A percentile compares a stretch with the other conserved stretches of the same genome.
Conservation (phyloP, 2,888 invertebrate species). For the Ecliptopera silaceata region DNA sequence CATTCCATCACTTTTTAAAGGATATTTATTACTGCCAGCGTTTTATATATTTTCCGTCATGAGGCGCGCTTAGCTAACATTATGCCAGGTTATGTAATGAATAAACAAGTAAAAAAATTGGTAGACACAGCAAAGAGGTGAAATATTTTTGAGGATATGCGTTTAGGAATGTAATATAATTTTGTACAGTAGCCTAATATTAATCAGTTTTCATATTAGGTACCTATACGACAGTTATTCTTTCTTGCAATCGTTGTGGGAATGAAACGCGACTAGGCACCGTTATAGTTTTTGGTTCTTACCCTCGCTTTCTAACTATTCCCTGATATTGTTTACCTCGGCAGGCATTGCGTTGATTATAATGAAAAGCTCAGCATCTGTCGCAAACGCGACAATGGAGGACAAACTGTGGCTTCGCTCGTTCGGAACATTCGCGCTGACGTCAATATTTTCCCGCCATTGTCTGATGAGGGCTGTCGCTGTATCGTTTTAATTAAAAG, state of each 20-base stretch:
- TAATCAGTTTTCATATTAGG: no score
- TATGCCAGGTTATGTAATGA: neutral
- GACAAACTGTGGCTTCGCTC: slow-evolving; percentile 25
- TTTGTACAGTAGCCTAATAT: no score
- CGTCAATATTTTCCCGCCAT: slow-evolving; percentile 63
- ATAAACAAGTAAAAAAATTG: neutral
- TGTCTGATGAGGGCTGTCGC: slow-evolving; percentile 55
- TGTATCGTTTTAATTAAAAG: slow-evolving; percentile 27
- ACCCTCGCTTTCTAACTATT: slow-evolving; percentile 7
- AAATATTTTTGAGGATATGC: no score
- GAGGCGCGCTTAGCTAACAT: neutral
- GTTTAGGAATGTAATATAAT: no score
- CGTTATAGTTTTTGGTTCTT: neutral
- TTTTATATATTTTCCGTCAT: neutral
- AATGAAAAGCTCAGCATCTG: slow-evolving; percentile 25
- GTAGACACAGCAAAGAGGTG: no score
- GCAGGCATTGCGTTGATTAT: slow-evolving; percentile 22
- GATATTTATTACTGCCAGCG: slow-evolving; percentile 13
- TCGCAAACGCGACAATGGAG: slow-evolving; percentile 20
- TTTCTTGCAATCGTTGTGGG: neutral
- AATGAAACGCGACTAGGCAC: neutral
- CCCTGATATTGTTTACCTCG: slow-evolving; percentile 11
- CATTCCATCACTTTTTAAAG: slow-evolving; percentile 6
- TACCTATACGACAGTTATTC: neutral
- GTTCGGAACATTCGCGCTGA: slow-evolving; percentile 43